phyloP scores from a whole-genome alignment of 2,113 vertebrate species.

The Corythornis cristatus region DNA sequence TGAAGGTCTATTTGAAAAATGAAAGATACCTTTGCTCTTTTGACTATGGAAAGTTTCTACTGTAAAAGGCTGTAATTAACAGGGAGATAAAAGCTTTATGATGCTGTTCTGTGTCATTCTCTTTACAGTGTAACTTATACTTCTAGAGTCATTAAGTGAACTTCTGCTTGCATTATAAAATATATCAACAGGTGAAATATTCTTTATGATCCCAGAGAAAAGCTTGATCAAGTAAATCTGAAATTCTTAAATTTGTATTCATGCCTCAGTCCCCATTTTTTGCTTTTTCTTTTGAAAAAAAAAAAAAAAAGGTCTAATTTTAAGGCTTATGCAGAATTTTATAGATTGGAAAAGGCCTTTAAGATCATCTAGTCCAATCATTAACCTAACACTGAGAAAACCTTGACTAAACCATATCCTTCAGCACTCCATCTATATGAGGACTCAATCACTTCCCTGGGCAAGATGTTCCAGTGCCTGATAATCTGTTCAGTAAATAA shows the following conservation, averaged over 20 bases:
- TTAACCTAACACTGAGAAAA: too few species aligned
- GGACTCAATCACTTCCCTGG: too few species aligned
- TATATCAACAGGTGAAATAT: neutral
- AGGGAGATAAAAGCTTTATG: conserved; percentile 42
- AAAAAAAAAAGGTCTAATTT: neutral
- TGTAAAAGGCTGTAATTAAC: conserved; percentile 33
- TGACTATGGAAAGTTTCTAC: neutral
- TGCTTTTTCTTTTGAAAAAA: rapidly evolving
- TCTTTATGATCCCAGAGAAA: neutral
- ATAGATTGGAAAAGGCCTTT: too few species aligned
- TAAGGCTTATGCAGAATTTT: neutral
- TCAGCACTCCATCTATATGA: too few species aligned
- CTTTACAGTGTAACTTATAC: neutral
- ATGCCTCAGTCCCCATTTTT: neutral
- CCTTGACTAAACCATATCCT: too few species aligned
- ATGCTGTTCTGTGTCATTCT: neutral
- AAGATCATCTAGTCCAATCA: too few species aligned
- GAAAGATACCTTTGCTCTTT: conserved; percentile 11
- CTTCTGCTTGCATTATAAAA: neutral
- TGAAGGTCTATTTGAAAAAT: neutral
- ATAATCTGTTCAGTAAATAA: too few species aligned
- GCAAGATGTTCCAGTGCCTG: too few species aligned
- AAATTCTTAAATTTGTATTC: neutral
- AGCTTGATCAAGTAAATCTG: neutral
- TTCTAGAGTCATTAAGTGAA: neutral